phyloP scores from a whole-genome alignment of 2,113 vertebrate species.

The Melospiza georgiana region DNA sequence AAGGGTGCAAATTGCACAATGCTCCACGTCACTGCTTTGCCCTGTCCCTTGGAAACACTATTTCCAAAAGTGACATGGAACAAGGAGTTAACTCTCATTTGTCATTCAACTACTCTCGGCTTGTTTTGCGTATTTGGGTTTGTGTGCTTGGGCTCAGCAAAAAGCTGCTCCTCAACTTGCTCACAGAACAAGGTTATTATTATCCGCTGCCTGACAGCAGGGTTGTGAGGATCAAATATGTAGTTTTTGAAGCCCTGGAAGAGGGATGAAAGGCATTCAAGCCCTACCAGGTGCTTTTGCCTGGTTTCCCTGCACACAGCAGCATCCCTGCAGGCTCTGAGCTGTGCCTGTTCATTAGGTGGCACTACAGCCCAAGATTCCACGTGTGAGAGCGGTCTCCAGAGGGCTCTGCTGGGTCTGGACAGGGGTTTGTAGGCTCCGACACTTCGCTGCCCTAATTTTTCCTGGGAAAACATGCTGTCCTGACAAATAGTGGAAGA shows the following conservation, averaged over 20 bases:
- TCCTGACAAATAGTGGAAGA: neutral
- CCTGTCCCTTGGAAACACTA: neutral
- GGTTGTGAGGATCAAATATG: neutral
- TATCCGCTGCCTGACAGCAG: neutral
- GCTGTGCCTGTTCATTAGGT: slow-evolving; percentile 33
- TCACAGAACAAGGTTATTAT: neutral
- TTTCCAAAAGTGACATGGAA: neutral
- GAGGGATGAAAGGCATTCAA: neutral
- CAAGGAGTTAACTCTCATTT: neutral
- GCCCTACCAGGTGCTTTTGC: rapidly evolving
- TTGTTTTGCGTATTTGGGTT: neutral
- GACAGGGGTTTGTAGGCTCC: neutral
- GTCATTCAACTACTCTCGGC: neutral
- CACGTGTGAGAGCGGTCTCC: rapidly evolving
- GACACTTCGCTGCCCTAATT: neutral
- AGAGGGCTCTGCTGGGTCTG: neutral
- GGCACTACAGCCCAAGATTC: slow-evolving; percentile 44
- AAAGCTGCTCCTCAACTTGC: neutral
- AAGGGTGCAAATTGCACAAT: neutral
- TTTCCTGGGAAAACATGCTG: neutral
- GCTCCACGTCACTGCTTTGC: neutral
- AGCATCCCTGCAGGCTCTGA: neutral
- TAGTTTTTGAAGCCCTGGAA: neutral
- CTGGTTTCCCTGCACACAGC: neutral
- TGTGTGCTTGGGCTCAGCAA: neutral